phyloP scores from a whole-genome alignment of 2,113 vertebrate genomes.

The Scatophagus argus region DNA sequence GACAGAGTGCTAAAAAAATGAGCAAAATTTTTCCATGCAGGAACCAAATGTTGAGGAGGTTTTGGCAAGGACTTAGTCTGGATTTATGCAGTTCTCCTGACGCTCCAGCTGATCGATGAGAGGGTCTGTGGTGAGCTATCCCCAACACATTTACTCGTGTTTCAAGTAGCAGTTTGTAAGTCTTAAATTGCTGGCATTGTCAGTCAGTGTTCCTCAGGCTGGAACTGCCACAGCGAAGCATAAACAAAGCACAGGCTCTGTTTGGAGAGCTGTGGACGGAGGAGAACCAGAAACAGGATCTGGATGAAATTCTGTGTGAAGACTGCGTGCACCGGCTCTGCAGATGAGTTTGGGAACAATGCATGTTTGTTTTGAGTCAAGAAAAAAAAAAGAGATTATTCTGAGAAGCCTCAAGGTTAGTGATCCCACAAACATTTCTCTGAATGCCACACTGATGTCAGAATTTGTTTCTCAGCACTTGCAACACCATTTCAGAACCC shows the following conservation, averaged over 20 bases:
- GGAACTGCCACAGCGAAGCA: slow-evolving; percentile 32
- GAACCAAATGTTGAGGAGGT: slow-evolving; percentile 39
- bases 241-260: slow-evolving; percentile 62
- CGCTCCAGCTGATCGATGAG: slow-evolving; percentile 61
- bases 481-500: not conserved
- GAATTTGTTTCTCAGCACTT: slow-evolving; percentile 18
- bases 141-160: slow-evolving; percentile 55
- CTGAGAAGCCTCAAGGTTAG: not conserved
- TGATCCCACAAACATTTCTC: slow-evolving; percentile 16
- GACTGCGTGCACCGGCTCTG: slow-evolving; percentile 33
- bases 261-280: slow-evolving; percentile 46
- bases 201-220: slow-evolving; percentile 60
- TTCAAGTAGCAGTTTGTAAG: slow-evolving; percentile 61
- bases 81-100: slow-evolving; percentile 31
- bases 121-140: slow-evolving; percentile 36
- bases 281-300: slow-evolving; percentile 42
- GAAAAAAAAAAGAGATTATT: slow-evolving; percentile 14
- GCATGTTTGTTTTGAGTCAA: slow-evolving; percentile 56
- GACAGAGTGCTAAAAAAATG: slow-evolving; percentile 24
- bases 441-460: slow-evolving; percentile 10
- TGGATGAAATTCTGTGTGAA: slow-evolving; percentile 17
- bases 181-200: slow-evolving; percentile 74
- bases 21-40: slow-evolving; percentile 12
- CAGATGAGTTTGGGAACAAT: slow-evolving; percentile 32
- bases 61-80: slow-evolving; percentile 37